phyloP scores from a whole-genome alignment of 2,888 invertebrate genomes.

The Sinotaia quadrata region DNA sequence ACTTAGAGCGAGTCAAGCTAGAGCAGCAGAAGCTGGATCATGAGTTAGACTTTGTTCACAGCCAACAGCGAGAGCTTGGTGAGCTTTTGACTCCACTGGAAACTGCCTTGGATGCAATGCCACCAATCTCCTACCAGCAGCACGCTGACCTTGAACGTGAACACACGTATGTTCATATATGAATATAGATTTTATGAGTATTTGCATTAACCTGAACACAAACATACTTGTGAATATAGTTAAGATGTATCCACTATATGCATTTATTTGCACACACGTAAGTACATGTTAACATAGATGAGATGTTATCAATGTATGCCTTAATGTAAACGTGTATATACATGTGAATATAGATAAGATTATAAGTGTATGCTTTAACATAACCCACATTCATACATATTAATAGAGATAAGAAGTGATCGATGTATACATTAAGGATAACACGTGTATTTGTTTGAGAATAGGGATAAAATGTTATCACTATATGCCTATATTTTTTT shows the following conservation, averaged over 20 bases:
- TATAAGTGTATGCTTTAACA: too few species aligned
- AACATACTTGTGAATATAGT: background rate
- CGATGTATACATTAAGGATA: too few species aligned
- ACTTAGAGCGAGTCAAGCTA: constrained; percentile 88
- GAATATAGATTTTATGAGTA: background rate
- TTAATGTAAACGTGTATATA: too few species aligned
- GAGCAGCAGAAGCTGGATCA: constrained; percentile 92
- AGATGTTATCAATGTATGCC: too few species aligned
- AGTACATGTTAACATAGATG: too few species aligned
- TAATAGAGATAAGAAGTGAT: too few species aligned
- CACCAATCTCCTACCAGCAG: constrained; percentile 69
- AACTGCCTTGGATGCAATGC: constrained; percentile 77
- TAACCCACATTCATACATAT: too few species aligned
- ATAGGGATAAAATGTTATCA: too few species aligned
- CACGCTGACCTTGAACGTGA: constrained; percentile 88
- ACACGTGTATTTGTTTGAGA: too few species aligned
- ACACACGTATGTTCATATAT: constrained; percentile 80
- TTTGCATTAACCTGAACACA: background rate
- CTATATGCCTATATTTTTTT: too few species aligned
- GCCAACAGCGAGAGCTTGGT: constrained; percentile 93
- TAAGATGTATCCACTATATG: background rate
- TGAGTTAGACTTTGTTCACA: constrained; percentile 92
- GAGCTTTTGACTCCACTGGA: constrained; percentile 89
- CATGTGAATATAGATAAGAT: too few species aligned
- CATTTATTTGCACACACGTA: background rate